Conservation (phyloP, 2,888 invertebrate genomes). For the Apeira syringaria region DNA sequence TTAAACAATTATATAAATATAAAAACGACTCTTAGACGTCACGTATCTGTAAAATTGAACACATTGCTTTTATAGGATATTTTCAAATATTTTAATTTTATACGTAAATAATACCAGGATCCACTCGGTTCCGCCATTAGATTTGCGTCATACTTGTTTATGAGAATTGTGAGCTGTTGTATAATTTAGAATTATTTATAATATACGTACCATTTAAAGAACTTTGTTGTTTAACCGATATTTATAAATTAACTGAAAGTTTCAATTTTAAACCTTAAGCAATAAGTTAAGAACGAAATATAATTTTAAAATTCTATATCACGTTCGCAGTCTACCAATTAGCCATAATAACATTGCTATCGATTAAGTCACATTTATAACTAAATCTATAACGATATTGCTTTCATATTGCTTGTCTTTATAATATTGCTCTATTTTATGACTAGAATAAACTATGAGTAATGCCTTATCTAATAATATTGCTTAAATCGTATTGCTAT, state of each 20-base stretch:
- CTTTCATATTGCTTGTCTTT: slow-evolving; percentile 41
- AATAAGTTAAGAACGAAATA: slow-evolving; percentile 40
- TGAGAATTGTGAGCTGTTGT: too few relatives aligned
- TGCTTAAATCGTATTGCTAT: slow-evolving; percentile 50
- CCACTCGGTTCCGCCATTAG: too few relatives aligned
- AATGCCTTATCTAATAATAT: slow-evolving; percentile 17
- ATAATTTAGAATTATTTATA: background rate
- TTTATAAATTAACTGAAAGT: slow-evolving; percentile 10
- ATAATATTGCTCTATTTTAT: slow-evolving; percentile 26
- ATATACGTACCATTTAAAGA: background rate
- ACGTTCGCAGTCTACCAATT: slow-evolving; percentile 69
- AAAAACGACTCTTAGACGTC: too few relatives aligned
- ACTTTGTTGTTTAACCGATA: background rate
- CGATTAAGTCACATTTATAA: slow-evolving; percentile 42
- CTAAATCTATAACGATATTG: slow-evolving; percentile 55
- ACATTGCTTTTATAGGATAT: too few relatives aligned
- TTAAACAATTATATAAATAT: too few relatives aligned
- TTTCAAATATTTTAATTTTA: too few relatives aligned
- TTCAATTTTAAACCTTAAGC: slow-evolving; percentile 42
- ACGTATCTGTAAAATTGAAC: too few relatives aligned
- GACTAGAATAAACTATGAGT: slow-evolving; percentile 18
- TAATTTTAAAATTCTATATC: slow-evolving; percentile 54
- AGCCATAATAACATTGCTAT: slow-evolving; percentile 45
- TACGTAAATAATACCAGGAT: too few relatives aligned
- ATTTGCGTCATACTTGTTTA: too few relatives aligned